These are phyloP conservation scores for Dicranocentrus wangi DNA, from an alignment of 2,888 invertebrate species.

Conservation along the genomic window DNA sequence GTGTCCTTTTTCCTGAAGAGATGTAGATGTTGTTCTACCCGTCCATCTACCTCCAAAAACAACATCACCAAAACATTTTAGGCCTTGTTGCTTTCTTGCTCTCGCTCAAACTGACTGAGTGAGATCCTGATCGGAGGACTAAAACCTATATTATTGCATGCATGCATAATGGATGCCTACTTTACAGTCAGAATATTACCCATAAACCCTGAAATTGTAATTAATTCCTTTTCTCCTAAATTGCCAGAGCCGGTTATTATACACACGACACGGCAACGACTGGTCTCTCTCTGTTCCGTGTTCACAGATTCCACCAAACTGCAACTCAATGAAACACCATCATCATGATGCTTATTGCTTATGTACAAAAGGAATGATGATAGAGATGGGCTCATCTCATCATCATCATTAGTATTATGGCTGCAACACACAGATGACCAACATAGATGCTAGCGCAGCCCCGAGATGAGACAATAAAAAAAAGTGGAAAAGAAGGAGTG, in stretches of 20 bases:
- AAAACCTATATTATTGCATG: no score
- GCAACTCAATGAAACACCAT: no score
- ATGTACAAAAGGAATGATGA: no score
- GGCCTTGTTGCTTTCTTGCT: neutral
- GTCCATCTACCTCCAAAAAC: neutral
- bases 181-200: no score
- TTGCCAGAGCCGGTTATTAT: slow-evolving; percentile 57
- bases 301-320: no score
- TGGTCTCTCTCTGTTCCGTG: neutral
- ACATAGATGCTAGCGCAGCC: slow-evolving; percentile 40
- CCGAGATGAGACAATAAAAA: slow-evolving; percentile 28
- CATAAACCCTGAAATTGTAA: slow-evolving; percentile 20
- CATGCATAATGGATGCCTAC: no score
- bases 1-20: slow-evolving; percentile 49
- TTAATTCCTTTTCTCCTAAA: slow-evolving; percentile 54
- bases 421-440: slow-evolving; percentile 33
- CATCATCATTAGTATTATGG: slow-evolving; percentile 34
- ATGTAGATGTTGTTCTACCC: slow-evolving; percentile 7
- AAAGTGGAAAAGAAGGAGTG: slow-evolving; percentile 53
- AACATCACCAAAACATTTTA: neutral
- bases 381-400: slow-evolving; percentile 53
- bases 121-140: no score
- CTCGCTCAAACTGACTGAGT: no score
- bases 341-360: no score
- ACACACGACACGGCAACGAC: slow-evolving; percentile 49